A percentile compares a stretch with the other conserved stretches of the same genome.
Conservation (phyloP, 2,797 vertebrate genomes). For the Schizopygopsis pylzovi region DNA sequence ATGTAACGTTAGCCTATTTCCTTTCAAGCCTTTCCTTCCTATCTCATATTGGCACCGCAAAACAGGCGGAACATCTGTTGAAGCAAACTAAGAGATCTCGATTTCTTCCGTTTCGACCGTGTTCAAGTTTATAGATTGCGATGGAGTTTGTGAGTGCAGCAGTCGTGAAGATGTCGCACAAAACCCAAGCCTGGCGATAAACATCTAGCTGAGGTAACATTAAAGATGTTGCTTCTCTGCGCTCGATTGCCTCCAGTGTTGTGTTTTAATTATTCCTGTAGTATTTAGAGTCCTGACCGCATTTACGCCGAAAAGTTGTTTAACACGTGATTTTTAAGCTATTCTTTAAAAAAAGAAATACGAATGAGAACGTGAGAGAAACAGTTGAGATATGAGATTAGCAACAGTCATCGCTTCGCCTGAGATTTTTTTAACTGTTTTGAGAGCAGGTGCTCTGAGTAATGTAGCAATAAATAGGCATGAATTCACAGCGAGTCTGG, state of each 20-base stretch:
- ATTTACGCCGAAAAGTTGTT: slow-evolving; percentile 32
- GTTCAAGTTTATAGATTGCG: slow-evolving; percentile 16
- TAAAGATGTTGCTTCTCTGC: background rate
- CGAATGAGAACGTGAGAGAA: background rate
- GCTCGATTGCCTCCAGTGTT: background rate
- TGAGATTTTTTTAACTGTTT: background rate
- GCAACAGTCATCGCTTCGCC: background rate
- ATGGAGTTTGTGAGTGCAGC: slow-evolving; percentile 1
- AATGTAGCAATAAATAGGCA: background rate
- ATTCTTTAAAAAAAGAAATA: background rate
- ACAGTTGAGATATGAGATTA: background rate
- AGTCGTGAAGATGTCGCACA: background rate
- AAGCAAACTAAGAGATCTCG: slow-evolving; percentile 6
- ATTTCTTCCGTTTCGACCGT: background rate
- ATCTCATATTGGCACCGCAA: background rate
- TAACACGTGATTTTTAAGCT: background rate
- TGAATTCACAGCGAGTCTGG: background rate
- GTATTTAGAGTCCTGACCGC: slow-evolving; percentile 1
- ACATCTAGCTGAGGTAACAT: background rate
- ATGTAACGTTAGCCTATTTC: background rate
- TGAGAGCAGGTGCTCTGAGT: background rate
- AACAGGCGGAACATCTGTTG: slow-evolving; percentile 10
- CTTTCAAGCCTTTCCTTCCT: background rate
- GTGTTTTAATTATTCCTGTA: slow-evolving; percentile 27
- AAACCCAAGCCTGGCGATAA: slow-evolving; percentile 13